Percentiles rank a stretch among this genome's conserved stretches.
Evolutionary conservation across 2,797 vertebrate genomes (phyloP).

Genomic region (Pseudomugil tenellus): DNA sequence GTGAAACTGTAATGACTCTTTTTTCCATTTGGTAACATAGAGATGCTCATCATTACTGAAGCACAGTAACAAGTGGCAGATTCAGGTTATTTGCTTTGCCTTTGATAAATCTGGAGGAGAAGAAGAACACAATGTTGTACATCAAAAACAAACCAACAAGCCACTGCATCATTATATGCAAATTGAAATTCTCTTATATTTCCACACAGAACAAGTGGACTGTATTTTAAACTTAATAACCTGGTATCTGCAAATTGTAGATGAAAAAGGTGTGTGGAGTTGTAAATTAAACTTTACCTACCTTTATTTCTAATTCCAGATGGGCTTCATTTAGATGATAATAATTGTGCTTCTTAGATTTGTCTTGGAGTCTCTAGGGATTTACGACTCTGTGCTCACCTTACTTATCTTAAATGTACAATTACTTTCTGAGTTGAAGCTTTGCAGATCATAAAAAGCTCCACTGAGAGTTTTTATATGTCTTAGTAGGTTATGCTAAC

Average conservation of each 20-base stretch:
- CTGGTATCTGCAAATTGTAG: neutral
- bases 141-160: neutral
- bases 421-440: too few species aligned
- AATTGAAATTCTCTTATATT: neutral
- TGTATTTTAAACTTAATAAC: neutral
- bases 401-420: too few species aligned
- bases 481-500: too few species aligned
- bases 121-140: neutral
- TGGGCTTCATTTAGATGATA: too few species aligned
- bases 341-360: too few species aligned
- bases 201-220: neutral
- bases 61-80: conserved; percentile 38
- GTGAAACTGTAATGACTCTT: conserved; percentile 65
- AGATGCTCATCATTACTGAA: conserved; percentile 56
- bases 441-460: too few species aligned
- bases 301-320: too few species aligned
- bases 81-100: conserved; percentile 36
- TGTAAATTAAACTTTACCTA: too few species aligned
- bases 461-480: too few species aligned
- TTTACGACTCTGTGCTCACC: too few species aligned
- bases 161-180: neutral
- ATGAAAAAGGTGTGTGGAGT: too few species aligned
- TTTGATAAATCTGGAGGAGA: conserved; percentile 3
- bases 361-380: too few species aligned
- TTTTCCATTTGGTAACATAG: conserved; percentile 48